These are phyloP conservation scores for Chrysomela aeneicollis DNA, from an alignment of 2,888 invertebrate species.

Conservation along the genomic window DNA sequence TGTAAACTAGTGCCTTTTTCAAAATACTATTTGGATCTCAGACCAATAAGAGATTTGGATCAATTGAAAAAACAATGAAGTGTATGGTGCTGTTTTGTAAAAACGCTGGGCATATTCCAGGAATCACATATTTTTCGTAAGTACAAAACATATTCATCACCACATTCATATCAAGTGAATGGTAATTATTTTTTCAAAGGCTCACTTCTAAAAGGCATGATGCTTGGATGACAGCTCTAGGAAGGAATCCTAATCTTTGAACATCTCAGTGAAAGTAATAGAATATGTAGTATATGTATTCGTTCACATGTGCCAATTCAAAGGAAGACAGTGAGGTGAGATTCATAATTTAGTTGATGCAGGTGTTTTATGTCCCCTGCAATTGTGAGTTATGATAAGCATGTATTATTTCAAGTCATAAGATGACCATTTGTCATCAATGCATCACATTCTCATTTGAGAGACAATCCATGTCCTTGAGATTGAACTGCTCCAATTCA, in stretches of 20 bases:
- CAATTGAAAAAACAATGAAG: not conserved
- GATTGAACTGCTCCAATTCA: too few relatives aligned
- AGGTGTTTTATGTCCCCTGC: too few relatives aligned
- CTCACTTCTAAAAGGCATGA: not conserved
- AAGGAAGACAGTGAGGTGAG: too few relatives aligned
- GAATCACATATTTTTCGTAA: not conserved
- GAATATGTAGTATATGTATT: slow-evolving; percentile 4
- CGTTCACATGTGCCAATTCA: too few relatives aligned
- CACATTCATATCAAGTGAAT: not conserved
- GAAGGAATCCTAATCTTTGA: not conserved
- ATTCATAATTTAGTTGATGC: too few relatives aligned
- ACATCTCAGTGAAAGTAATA: not conserved
- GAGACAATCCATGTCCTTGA: too few relatives aligned
- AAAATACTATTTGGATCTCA: not conserved
- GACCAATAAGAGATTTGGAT: too few relatives aligned
- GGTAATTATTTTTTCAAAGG: not conserved
- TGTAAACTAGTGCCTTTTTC: not conserved
- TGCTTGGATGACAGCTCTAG: not conserved
- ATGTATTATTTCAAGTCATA: too few relatives aligned
- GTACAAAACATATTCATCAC: not conserved
- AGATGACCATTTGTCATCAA: too few relatives aligned
- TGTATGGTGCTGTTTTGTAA: slow-evolving; percentile 5
- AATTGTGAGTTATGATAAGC: too few relatives aligned
- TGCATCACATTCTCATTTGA: too few relatives aligned
- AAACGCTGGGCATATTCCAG: not conserved